Evolutionary conservation across 2,113 vertebrate genomes (phyloP).

Genomic region (Gymnobelideus leadbeateri): DNA sequence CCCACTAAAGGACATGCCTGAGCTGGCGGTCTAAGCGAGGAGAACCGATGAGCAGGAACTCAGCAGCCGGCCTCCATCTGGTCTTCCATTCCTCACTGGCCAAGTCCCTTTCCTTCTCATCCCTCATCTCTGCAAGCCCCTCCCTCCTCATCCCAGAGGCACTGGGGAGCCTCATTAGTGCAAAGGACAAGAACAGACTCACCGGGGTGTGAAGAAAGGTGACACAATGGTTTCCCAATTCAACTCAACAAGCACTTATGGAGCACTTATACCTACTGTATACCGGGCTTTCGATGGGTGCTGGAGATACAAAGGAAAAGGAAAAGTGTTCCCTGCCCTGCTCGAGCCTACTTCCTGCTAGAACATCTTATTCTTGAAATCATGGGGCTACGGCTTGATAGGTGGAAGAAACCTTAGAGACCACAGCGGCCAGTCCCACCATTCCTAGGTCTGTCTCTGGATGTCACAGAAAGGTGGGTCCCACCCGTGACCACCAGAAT

Average conservation of each 20-base stretch:
- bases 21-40: too few species aligned
- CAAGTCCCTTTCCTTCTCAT: not conserved
- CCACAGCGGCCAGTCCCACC: not conserved
- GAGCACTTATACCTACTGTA: too few species aligned
- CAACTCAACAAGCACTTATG: too few species aligned
- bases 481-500: too few species aligned
- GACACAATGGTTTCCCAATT: not conserved
- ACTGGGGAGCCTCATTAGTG: not conserved
- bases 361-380: not conserved
- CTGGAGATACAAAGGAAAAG: not conserved
- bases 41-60: too few species aligned
- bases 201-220: not conserved
- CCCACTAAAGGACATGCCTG: too few species aligned
- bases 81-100: not conserved
- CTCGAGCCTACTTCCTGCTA: too few species aligned
- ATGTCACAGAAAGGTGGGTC: not conserved
- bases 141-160: not conserved
- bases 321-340: not conserved
- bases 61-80: too few species aligned
- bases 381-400: too few species aligned
- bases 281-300: too few species aligned
- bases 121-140: not conserved
- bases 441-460: not conserved
- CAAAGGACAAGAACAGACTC: not conserved
- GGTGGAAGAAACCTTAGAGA: not conserved